Conservation (phyloP, 2,888 invertebrate species). For the Bedellia somnulentella region DNA sequence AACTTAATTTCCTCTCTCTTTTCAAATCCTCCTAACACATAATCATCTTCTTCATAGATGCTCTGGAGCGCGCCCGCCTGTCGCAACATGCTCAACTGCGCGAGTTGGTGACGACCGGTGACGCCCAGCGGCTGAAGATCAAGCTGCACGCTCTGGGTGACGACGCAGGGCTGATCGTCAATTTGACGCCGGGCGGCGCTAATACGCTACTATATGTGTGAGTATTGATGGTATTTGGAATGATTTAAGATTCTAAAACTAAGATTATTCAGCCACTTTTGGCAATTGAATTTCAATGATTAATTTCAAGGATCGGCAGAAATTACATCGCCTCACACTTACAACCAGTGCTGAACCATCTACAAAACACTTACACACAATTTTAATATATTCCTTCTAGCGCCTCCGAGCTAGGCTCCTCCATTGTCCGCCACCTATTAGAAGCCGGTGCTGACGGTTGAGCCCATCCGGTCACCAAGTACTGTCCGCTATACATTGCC, state of each 20-base stretch:
- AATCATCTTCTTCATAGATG: slow-evolving; percentile 63
- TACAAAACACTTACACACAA: too few species aligned
- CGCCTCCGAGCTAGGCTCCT: slow-evolving; percentile 83
- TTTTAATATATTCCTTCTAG: too few species aligned
- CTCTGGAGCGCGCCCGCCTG: slow-evolving; percentile 71
- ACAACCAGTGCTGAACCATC: too few species aligned
- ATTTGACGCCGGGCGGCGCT: slow-evolving; percentile 85
- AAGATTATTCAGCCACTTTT: too few species aligned
- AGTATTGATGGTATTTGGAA: too few species aligned
- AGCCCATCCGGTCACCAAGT: slow-evolving; percentile 86
- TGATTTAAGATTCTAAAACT: too few species aligned
- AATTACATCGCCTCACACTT: too few species aligned
- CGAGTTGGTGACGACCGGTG: slow-evolving; percentile 76
- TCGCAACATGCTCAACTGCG: slow-evolving; percentile 76
- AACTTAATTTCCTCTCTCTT: too few species aligned
- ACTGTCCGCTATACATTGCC: slow-evolving; percentile 90
- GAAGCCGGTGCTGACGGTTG: slow-evolving; percentile 86
- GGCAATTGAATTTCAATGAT: too few species aligned
- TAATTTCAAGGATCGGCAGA: too few species aligned
- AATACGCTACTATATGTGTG: slow-evolving; percentile 86
- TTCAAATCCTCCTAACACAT: too few species aligned
- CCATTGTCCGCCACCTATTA: slow-evolving; percentile 76
- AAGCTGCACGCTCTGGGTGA: slow-evolving; percentile 66
- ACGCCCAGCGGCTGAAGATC: slow-evolving; percentile 66
- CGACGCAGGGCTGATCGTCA: slow-evolving; percentile 75